phyloP scores from a whole-genome alignment of 2,113 vertebrate species.

The Rattus norvegicus region DNA sequence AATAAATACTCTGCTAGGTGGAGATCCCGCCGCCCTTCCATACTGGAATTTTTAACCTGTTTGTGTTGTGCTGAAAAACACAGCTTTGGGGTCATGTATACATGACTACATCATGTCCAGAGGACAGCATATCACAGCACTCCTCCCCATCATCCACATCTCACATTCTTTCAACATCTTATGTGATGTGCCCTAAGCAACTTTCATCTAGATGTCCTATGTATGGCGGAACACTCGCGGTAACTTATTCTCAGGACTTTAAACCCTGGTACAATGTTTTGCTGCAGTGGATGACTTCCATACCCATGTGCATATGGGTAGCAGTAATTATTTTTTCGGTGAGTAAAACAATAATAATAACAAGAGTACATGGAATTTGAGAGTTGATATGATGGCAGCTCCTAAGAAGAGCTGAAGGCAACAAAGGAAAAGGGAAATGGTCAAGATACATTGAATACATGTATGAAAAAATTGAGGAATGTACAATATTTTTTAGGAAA shows the following conservation, averaged over 20 bases:
- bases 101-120: not conserved
- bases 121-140: not conserved
- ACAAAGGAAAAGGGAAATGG: too few relatives aligned
- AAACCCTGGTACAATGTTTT: not conserved
- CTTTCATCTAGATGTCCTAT: not conserved
- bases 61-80: not conserved
- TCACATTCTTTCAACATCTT: not conserved
- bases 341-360: not conserved
- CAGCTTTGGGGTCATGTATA: not conserved
- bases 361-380: not conserved
- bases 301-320: not conserved
- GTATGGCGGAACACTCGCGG: not conserved
- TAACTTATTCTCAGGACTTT: not conserved
- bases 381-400: not conserved
- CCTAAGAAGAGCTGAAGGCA: not conserved
- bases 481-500: not conserved
- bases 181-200: not conserved
- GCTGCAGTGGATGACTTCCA: not conserved
- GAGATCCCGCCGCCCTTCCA: not conserved
- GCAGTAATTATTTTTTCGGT: too few relatives aligned
- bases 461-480: not conserved
- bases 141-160: not conserved
- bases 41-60: not conserved
- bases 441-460: not conserved
- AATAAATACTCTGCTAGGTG: not conserved